These are phyloP conservation scores for Dilophus febrilis DNA, from an alignment of 2,888 invertebrate species.

Conservation along the genomic window DNA sequence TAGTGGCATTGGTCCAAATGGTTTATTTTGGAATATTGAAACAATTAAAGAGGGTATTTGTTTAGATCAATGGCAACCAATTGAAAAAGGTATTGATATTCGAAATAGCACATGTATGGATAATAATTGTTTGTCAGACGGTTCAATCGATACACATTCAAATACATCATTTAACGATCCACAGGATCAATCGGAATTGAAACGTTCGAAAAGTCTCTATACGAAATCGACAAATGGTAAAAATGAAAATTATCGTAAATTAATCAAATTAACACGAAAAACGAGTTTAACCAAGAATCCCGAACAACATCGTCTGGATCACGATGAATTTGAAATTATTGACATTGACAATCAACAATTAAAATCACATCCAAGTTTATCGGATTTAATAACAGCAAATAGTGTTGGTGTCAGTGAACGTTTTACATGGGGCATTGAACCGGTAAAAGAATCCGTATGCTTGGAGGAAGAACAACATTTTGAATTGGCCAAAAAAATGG, in stretches of 20 bases:
- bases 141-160: neutral
- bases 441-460: conserved; percentile 24
- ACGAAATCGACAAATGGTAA: conserved; percentile 1
- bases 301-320: neutral
- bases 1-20: conserved; percentile 14
- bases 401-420: conserved; percentile 26
- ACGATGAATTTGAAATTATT: neutral
- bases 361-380: conserved; percentile 17
- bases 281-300: neutral
- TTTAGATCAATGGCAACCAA: conserved; percentile 24
- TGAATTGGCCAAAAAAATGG: conserved; percentile 14
- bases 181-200: neutral
- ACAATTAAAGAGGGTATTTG: conserved; percentile 24
- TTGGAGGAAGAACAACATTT: conserved; percentile 26
- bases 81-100: conserved; percentile 18
- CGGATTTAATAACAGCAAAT: conserved; percentile 29
- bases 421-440: conserved; percentile 29
- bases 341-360: neutral
- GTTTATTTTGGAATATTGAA: conserved; percentile 28
- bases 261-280: neutral
- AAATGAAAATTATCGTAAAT: neutral
- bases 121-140: too few species aligned
- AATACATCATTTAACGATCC: neutral
- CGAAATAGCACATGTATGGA: neutral
- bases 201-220: conserved; percentile 3